A percentile compares a stretch with the other conserved stretches of the same genome.
phyloP scores from a whole-genome alignment of 1,140 invertebrate species.

The Lanistes nyassanus region DNA sequence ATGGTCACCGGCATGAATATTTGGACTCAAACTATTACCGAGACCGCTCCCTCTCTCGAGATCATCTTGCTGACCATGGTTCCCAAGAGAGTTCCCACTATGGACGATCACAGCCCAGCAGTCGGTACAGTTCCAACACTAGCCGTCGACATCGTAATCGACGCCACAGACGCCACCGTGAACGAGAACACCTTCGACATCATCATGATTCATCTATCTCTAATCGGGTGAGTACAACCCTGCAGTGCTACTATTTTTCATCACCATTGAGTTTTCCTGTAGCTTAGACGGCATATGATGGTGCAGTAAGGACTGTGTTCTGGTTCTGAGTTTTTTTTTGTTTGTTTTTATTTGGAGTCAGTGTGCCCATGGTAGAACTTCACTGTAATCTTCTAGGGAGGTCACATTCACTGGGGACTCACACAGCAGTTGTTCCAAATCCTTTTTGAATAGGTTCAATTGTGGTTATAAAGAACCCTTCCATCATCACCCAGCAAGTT shows the following conservation, averaged over 20 bases:
- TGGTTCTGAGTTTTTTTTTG: not conserved
- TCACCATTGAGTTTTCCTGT: not conserved
- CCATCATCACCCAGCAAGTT: not conserved
- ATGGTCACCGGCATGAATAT: conserved; percentile 31
- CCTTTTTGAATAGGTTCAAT: not conserved
- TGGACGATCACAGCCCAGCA: conserved; percentile 21
- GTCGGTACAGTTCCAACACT: conserved; percentile 30
- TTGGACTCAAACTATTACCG: conserved; percentile 37
- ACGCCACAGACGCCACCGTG: conserved; percentile 7
- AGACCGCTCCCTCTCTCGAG: conserved; percentile 20
- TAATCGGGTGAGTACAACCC: conserved; percentile 38
- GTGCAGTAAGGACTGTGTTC: not conserved
- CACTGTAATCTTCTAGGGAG: not conserved
- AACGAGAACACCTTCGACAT: not conserved
- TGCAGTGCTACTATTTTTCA: not conserved
- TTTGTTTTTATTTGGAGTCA: conserved; percentile 14
- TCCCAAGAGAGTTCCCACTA: conserved; percentile 28
- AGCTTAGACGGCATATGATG: not conserved
- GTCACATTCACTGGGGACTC: not conserved
- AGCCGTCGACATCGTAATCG: conserved; percentile 38
- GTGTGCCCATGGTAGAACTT: not conserved
- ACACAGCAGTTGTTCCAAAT: too few relatives aligned
- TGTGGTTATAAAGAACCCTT: not conserved
- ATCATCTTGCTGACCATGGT: too few relatives aligned
- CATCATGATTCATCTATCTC: conserved; percentile 30